Conservation (phyloP, 2,888 invertebrate species). For the Ceraclea dissimilis region DNA sequence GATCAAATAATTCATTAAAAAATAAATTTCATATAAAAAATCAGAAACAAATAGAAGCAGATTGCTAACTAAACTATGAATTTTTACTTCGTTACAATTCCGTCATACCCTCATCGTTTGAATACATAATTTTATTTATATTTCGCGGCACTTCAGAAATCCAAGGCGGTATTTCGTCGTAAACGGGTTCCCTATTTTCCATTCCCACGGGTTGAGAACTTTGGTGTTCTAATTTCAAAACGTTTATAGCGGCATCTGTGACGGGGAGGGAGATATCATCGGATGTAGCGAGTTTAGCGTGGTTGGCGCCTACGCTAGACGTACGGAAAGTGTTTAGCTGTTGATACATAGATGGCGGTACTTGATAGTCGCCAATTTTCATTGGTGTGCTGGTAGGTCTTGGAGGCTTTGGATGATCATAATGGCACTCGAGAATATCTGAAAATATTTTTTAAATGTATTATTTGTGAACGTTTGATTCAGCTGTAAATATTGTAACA, state of each 20-base stretch:
- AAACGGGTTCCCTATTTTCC: constrained; percentile 50
- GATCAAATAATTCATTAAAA: too few relatives aligned
- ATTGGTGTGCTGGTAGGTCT: constrained; percentile 17
- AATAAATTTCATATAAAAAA: too few relatives aligned
- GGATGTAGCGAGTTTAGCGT: constrained; percentile 16
- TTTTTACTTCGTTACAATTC: constrained; percentile 39
- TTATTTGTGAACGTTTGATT: background rate
- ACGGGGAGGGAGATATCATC: constrained; percentile 28
- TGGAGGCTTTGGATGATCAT: constrained; percentile 50
- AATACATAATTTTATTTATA: constrained; percentile 36
- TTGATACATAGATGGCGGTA: constrained; percentile 14
- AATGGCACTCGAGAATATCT: constrained; percentile 54
- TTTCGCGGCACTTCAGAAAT: constrained; percentile 43
- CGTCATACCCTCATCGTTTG: constrained; percentile 43
- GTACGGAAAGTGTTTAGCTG: constrained; percentile 30
- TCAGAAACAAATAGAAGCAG: too few relatives aligned
- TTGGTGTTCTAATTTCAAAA: constrained; percentile 43
- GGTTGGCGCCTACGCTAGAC: constrained; percentile 34
- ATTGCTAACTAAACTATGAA: too few relatives aligned
- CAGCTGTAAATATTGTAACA: background rate
- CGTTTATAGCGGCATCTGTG: constrained; percentile 41
- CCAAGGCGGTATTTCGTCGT: constrained; percentile 60
- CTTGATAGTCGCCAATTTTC: background rate
- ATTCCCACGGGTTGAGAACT: constrained; percentile 31
- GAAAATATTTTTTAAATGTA: constrained; percentile 21